Conservation (phyloP, 2,888 invertebrate genomes). For the Mylabris sibirica region DNA sequence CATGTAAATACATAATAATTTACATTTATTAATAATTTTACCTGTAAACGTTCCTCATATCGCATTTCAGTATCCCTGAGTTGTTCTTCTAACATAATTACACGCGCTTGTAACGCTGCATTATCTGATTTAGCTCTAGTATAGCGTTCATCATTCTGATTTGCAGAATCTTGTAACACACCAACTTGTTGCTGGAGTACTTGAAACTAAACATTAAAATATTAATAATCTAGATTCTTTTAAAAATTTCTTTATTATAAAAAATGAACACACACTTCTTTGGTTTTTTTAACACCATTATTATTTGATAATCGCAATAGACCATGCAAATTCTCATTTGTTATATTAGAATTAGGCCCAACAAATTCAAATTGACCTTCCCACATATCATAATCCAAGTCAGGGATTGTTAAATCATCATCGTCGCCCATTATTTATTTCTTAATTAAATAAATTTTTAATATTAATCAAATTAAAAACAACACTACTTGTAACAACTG, state of each 20-base stretch:
- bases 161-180: conserved; percentile 86
- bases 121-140: conserved; percentile 91
- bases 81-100: conserved; percentile 92
- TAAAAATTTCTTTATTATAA: background rate
- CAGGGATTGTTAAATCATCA: conserved; percentile 62
- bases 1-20: background rate
- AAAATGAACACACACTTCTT: conserved; percentile 64
- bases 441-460: background rate
- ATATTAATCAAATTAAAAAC: background rate
- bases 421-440: conserved; percentile 44
- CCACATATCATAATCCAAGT: conserved; percentile 87
- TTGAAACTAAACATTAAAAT: conserved; percentile 74
- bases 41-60: conserved; percentile 64
- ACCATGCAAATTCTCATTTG: conserved; percentile 43
- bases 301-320: conserved; percentile 40
- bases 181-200: conserved; percentile 92
- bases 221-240: background rate
- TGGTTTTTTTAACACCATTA: conserved; percentile 67
- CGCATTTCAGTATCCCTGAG: conserved; percentile 73
- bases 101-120: conserved; percentile 87
- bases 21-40: conserved; percentile 35
- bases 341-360: conserved; percentile 61
- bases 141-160: conserved; percentile 87
- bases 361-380: conserved; percentile 88
- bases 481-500: background rate